Conservation (phyloP, 2,113 vertebrate species). For the Lucifuga dentata region DNA sequence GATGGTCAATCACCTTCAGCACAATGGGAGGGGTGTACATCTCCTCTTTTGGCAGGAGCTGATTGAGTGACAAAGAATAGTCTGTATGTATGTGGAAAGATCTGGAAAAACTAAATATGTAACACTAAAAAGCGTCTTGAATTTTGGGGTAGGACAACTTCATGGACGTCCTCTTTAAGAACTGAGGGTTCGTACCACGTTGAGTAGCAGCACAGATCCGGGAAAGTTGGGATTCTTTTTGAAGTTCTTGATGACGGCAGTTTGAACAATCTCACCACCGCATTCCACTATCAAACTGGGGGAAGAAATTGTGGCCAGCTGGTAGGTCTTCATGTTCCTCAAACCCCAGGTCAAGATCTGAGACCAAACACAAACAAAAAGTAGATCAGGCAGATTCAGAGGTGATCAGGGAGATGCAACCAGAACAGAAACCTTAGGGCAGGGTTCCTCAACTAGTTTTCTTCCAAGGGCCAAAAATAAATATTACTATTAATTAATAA, state of each 20-base stretch:
- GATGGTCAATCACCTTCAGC: slow-evolving; percentile 95
- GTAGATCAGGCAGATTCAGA: background rate
- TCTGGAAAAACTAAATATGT: background rate
- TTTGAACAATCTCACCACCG: slow-evolving; percentile 91
- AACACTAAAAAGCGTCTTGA: background rate
- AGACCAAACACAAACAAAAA: background rate
- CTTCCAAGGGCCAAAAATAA: too few relatives aligned
- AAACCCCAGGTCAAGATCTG: slow-evolving; percentile 97
- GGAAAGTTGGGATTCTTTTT: slow-evolving; percentile 97
- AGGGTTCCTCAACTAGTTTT: too few relatives aligned
- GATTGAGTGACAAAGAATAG: background rate
- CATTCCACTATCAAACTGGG: slow-evolving; percentile 95
- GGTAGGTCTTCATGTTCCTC: slow-evolving; percentile 97
- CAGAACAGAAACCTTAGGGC: slow-evolving; percentile 4
- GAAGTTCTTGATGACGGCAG: slow-evolving; percentile 93
- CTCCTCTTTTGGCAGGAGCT: slow-evolving; percentile 96
- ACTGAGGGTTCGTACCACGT: slow-evolving; percentile 87
- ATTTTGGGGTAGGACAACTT: background rate
- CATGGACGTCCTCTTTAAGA: background rate
- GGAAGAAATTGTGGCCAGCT: slow-evolving; percentile 90
- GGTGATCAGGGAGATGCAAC: background rate
- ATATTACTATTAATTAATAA: too few relatives aligned
- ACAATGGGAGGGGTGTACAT: slow-evolving; percentile 96
- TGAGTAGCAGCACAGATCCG: slow-evolving; percentile 92
- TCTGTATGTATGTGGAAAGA: background rate